Evolutionary conservation across 2,113 vertebrate species (phyloP), one percentile per base, ranked within the genome.

Genomic region (Tringa solitaria): DNA sequence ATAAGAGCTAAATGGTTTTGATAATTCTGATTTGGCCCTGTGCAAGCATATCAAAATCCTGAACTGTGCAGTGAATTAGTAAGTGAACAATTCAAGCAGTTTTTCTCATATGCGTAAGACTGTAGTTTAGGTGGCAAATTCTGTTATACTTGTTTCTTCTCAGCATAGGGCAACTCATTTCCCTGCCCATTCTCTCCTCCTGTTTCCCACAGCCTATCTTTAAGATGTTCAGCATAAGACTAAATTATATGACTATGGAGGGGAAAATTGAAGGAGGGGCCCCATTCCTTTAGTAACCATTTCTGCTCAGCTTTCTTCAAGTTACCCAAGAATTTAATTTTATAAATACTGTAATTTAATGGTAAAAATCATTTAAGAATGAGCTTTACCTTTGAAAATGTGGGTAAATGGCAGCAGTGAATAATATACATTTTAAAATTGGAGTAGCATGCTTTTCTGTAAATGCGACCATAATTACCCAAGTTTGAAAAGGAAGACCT

Each of bases 141-240:
- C 39, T 69, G 12, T 51, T 61, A 35, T 14, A 53, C 8, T 16
- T 46, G 6, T 57, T 73, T 74, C n/a, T 69, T 69, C 45, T 88
- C 37, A 43, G n/a, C 11, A 10, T 53, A 46, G 0, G 1, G 26
- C 32, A 65, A 59, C 11, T 27, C 1, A 1, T 77, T 73, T 63
- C 19, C 21, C 17, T 39, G 10, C 14, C 30, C 11, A 5, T 84
- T 87, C 24, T 35, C 28, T 73, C 28, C 27, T 73, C 8, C 37
- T 33, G 10, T 72, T 61, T 77, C 26, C 33, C 16, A 35, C 22
- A 21, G 41, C 8, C 17, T 46, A 6, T 11, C 33, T 78, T 89
- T 33, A 54, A 51, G 28, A 56, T 57, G 16, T 63, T 68, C 23
- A n/a, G 5, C 12, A 24, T 51, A 8, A 33, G 2, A 54, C 28